Evolutionary conservation across 2,888 invertebrate species (phyloP).

Genomic region (Mythimna albipuncta): DNA sequence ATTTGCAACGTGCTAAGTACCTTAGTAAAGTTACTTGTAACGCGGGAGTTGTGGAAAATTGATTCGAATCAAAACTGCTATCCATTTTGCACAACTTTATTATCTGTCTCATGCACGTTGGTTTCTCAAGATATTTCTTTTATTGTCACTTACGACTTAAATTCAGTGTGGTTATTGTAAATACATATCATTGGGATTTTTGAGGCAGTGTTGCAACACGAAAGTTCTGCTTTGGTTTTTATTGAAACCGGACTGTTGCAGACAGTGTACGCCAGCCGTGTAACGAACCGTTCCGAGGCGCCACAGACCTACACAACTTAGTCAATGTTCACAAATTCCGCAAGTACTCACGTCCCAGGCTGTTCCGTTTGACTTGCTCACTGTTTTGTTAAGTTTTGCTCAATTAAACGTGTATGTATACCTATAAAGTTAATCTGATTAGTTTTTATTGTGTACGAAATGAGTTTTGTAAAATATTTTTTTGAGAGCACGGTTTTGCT

Average conservation of each 20-base stretch:
- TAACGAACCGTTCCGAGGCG: slow-evolving; percentile 38
- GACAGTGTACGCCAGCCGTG: slow-evolving; percentile 35
- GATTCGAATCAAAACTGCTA: slow-evolving; percentile 54
- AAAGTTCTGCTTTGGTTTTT: slow-evolving; percentile 62
- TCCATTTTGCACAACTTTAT: slow-evolving; percentile 70
- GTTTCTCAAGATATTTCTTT: slow-evolving; percentile 51
- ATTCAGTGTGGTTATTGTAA: slow-evolving; percentile 82
- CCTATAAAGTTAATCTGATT: slow-evolving; percentile 82
- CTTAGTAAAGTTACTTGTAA: slow-evolving; percentile 70
- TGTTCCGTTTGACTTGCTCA: slow-evolving; percentile 86
- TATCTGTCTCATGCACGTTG: slow-evolving; percentile 60
- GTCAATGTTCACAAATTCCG: slow-evolving; percentile 46
- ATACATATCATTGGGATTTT: slow-evolving; percentile 86
- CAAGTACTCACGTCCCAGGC: slow-evolving; percentile 64
- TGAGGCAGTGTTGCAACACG: slow-evolving; percentile 80
- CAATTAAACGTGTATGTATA: slow-evolving; percentile 86
- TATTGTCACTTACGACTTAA: slow-evolving; percentile 56
- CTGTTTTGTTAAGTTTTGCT: slow-evolving; percentile 89
- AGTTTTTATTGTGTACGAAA: slow-evolving; percentile 76
- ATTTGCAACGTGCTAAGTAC: slow-evolving; percentile 81
- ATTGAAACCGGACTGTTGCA: slow-evolving; percentile 59
- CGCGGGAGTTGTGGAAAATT: slow-evolving; percentile 70
- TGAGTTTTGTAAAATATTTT: slow-evolving; percentile 83
- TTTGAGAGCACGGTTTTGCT: slow-evolving; percentile 90
- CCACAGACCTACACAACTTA: slow-evolving; percentile 34